Evolutionary conservation across 2,888 invertebrate genomes (phyloP).

Genomic region (Mongoloraphidia duomilia): DNA sequence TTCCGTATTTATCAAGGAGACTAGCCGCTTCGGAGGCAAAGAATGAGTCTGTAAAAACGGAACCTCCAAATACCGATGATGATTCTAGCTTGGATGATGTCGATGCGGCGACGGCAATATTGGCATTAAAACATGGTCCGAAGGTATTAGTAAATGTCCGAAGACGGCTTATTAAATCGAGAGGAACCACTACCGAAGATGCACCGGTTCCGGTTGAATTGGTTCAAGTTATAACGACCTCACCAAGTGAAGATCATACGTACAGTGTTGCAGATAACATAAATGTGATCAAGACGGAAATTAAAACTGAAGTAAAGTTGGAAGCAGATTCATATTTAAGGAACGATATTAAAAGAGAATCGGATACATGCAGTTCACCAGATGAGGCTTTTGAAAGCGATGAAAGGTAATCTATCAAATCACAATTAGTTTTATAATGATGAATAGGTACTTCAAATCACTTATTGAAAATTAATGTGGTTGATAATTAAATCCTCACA

Average conservation of each 20-base stretch:
- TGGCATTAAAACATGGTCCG: constrained; percentile 76
- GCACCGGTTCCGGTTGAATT: constrained; percentile 23
- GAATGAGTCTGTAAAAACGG: constrained; percentile 16
- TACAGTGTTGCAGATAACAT: constrained; percentile 50
- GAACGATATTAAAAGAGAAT: constrained; percentile 28
- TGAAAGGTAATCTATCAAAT: constrained; percentile 29
- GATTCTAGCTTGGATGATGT: constrained; percentile 55
- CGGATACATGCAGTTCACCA: constrained; percentile 24
- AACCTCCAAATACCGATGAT: constrained; percentile 21
- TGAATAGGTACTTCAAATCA: constrained; percentile 5
- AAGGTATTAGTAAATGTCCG: constrained; percentile 38
- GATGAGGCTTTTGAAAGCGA: constrained; percentile 45
- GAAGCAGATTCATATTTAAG: constrained; percentile 14
- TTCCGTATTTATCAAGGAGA: constrained; percentile 67
- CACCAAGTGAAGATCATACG: constrained; percentile 87
- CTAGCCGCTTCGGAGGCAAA: constrained; percentile 34
- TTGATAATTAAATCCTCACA: too few relatives aligned
- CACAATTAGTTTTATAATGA: not conserved
- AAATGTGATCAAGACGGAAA: constrained; percentile 4
- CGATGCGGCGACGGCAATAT: constrained; percentile 73
- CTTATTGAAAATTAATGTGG: constrained; percentile 1
- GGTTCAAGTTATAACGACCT: constrained; percentile 61
- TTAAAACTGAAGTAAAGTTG: not conserved
- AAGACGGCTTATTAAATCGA: constrained; percentile 10
- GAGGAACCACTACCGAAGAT: constrained; percentile 20